Conservation (phyloP, 2,888 invertebrate species). For the Orthosia gracilis region DNA sequence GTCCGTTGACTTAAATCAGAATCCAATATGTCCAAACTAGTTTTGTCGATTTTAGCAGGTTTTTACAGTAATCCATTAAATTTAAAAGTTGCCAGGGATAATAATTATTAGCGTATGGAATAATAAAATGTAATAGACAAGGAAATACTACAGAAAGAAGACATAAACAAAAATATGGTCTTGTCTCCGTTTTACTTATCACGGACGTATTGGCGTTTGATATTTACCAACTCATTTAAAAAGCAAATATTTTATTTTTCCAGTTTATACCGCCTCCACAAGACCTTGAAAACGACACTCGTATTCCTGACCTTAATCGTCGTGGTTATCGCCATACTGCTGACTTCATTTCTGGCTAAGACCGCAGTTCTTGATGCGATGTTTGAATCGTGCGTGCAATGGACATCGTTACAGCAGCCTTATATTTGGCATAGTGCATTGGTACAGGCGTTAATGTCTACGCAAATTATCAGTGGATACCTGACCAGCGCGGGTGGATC, state of each 20-base stretch:
- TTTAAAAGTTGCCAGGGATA: no score
- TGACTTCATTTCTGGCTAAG: conserved; percentile 83
- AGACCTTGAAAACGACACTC: conserved; percentile 87
- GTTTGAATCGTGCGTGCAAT: conserved; percentile 85
- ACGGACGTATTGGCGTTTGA: no score
- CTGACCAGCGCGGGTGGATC: conserved; percentile 92
- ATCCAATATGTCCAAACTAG: no score
- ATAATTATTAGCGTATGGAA: no score
- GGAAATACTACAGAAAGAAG: no score
- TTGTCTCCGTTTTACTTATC: no score
- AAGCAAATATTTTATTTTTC: conserved; percentile 65
- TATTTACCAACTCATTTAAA: no score
- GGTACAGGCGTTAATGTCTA: conserved; percentile 92
- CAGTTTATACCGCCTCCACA: conserved; percentile 89
- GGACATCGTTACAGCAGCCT: conserved; percentile 81
- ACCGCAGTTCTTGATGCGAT: conserved; percentile 76
- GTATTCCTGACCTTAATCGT: conserved; percentile 80
- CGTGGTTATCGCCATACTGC: conserved; percentile 79
- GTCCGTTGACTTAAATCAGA: no score
- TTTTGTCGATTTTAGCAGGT: no score
- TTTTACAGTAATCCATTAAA: no score
- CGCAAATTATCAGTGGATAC: conserved; percentile 92
- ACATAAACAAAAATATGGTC: no score
- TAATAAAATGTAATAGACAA: no score
- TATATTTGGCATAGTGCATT: conserved; percentile 92